Percentiles rank a stretch among this genome's conserved stretches.
phyloP scores from a whole-genome alignment of 2,113 vertebrate genomes.

The Hypocryptadius cinnamomeus region DNA sequence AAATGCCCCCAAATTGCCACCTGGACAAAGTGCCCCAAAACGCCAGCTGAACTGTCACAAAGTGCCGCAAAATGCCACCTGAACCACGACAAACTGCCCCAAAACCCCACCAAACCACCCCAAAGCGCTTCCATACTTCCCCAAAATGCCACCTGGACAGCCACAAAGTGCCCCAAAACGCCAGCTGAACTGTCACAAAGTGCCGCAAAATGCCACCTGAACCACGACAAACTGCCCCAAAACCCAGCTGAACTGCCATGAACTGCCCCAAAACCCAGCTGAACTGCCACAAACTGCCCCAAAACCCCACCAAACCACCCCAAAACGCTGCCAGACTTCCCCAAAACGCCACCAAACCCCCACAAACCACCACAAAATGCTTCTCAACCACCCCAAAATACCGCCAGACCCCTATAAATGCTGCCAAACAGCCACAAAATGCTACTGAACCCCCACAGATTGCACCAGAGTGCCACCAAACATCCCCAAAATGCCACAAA shows the following conservation, averaged over 20 bases:
- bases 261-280: not conserved
- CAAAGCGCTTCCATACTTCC: no score
- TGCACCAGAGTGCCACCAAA: not conserved
- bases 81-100: fast-evolving
- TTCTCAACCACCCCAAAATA: not conserved
- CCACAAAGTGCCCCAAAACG: not conserved
- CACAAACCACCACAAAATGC: no score
- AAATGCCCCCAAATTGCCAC: no score
- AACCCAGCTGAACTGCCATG: fast-evolving
- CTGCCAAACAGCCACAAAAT: not conserved
- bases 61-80: fast-evolving
- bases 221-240: fast-evolving
- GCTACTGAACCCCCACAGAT: not conserved
- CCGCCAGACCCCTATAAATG: not conserved
- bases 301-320: not conserved
- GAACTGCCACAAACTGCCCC: no score
- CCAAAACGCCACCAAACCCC: not conserved
- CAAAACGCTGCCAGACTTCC: not conserved
- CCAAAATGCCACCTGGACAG: fast-evolving
- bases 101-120: no score
- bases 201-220: fast-evolving
- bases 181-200: no score
- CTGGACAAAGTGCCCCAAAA: not conserved
- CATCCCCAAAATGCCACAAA: not conserved
- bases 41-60: not conserved